phyloP scores from a whole-genome alignment of 2,113 vertebrate genomes.

The Aegotheles bennettii region DNA sequence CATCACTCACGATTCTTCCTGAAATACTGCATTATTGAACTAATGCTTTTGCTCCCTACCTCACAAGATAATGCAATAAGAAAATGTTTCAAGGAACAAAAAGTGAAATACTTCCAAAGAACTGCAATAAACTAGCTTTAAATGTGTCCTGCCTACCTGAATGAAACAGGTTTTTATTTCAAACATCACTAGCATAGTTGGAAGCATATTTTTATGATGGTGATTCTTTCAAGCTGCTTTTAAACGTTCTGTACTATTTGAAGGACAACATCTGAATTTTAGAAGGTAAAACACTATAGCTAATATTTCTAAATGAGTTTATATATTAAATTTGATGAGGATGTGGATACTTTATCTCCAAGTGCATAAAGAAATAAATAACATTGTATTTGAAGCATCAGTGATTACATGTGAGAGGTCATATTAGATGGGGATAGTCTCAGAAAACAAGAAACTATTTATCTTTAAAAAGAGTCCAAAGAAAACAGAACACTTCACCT shows the following conservation, averaged over 20 bases:
- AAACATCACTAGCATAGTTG: not conserved
- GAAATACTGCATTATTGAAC: not conserved
- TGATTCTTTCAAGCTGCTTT: not conserved
- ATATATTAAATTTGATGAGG: no score
- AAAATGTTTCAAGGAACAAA: conserved; percentile 19
- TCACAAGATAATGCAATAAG: not conserved
- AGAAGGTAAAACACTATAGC: not conserved
- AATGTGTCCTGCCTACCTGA: not conserved
- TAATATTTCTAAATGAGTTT: not conserved
- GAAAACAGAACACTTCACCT: not conserved
- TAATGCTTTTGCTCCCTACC: not conserved
- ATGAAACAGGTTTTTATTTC: not conserved
- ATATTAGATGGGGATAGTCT: not conserved
- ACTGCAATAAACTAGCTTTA: not conserved
- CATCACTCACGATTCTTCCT: not conserved
- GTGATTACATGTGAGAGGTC: not conserved
- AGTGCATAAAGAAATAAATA: not conserved
- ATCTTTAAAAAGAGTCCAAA: not conserved
- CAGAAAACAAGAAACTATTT: not conserved
- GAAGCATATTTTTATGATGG: not conserved
- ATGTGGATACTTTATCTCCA: not conserved
- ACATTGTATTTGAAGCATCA: not conserved
- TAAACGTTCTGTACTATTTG: not conserved
- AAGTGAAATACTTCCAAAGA: not conserved
- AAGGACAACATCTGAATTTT: not conserved